These are phyloP conservation scores for Caradrina kadenii DNA, from an alignment of 2,888 invertebrate genomes.

Conservation along the genomic window DNA sequence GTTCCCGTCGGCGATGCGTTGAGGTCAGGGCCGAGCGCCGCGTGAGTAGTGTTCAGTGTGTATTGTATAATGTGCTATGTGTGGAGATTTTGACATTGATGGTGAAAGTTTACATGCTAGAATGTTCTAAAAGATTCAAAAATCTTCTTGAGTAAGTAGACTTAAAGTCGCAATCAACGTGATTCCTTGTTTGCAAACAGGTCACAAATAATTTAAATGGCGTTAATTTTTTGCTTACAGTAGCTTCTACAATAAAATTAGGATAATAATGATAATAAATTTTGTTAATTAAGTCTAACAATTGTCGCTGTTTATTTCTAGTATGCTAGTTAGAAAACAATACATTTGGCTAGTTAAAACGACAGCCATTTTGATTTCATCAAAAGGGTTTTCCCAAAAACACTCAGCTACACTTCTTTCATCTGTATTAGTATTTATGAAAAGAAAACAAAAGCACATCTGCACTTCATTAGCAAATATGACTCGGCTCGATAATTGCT, in stretches of 20 bases:
- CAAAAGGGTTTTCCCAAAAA: conserved; percentile 18
- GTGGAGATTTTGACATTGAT: conserved; percentile 5
- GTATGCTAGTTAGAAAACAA: not conserved
- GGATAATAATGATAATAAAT: no score
- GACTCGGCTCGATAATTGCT: conserved; percentile 53
- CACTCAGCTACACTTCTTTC: not conserved
- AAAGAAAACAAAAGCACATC: conserved; percentile 30
- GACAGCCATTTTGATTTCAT: not conserved
- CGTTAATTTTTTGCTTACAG: no score
- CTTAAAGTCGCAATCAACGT: no score
- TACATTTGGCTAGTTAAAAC: not conserved
- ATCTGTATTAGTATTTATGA: conserved; percentile 1
- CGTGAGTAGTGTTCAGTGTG: conserved; percentile 32
- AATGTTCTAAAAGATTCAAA: not conserved
- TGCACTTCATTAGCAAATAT: conserved; percentile 60
- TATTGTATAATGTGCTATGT: conserved; percentile 21
- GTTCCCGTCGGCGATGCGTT: conserved; percentile 60
- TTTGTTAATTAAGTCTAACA: not conserved
- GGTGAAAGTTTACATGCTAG: not conserved
- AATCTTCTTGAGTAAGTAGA: not conserved
- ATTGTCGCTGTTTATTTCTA: not conserved
- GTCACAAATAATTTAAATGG: no score
- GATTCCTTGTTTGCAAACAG: no score
- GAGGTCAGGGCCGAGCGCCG: conserved; percentile 75
- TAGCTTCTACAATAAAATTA: no score